phyloP scores from a whole-genome alignment of 1,140 invertebrate genomes.

The Stegodyphus dumicola region DNA sequence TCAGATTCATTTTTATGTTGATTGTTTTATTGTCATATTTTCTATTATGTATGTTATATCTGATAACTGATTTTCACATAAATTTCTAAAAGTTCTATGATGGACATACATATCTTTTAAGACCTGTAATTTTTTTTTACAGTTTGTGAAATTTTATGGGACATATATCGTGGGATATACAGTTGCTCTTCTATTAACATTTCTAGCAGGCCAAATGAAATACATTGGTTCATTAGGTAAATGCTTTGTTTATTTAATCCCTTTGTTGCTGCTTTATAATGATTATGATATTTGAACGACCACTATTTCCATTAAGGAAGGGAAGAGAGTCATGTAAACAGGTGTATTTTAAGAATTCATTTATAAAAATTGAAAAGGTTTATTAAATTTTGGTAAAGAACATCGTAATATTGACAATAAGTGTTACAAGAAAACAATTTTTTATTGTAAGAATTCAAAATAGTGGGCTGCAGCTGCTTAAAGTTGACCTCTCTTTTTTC shows the following conservation, averaged over 20 bases:
- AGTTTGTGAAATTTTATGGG: conserved; percentile 51
- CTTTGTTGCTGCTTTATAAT: background rate
- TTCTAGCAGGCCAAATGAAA: conserved; percentile 30
- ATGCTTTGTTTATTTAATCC: background rate
- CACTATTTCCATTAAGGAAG: no score
- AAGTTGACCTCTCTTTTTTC: no score
- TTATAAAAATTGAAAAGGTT: background rate
- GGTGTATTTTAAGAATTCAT: background rate
- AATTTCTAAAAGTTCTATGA: no score
- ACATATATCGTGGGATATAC: conserved; percentile 23
- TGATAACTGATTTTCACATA: background rate
- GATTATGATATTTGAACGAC: background rate
- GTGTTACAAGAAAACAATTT: no score
- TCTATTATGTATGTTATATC: background rate
- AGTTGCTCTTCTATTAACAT: conserved; percentile 19
- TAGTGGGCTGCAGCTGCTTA: no score
- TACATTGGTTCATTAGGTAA: conserved; percentile 22
- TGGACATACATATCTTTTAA: no score
- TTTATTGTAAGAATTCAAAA: no score
- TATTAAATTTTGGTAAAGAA: no score
- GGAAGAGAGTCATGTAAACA: background rate
- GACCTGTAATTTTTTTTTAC: background rate
- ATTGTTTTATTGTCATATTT: background rate
- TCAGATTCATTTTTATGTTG: background rate
- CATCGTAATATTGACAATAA: no score